phyloP scores from a whole-genome alignment of 1,140 invertebrate genomes.

The Aplysia californica region DNA sequence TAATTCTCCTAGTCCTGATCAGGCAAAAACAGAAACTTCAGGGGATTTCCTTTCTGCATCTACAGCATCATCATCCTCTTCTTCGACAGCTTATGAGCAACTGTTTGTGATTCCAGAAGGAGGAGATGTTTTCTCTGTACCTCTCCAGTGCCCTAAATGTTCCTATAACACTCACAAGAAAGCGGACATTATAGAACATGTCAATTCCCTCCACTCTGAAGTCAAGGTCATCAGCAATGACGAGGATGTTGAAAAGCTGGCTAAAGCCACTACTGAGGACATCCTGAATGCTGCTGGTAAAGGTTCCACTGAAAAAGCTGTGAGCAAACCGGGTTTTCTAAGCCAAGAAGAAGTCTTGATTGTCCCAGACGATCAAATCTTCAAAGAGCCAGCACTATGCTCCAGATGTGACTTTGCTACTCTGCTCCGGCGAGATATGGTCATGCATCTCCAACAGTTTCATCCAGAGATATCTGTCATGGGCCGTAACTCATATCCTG shows the following conservation, averaged over 20 bases:
- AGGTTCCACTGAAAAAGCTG: no score
- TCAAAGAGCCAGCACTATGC: conserved; percentile 34
- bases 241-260: conserved; percentile 23
- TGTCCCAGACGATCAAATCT: conserved; percentile 35
- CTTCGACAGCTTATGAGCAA: conserved; percentile 23
- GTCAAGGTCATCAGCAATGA: conserved; percentile 32
- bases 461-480: conserved; percentile 39
- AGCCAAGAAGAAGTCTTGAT: conserved; percentile 33
- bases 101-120: conserved; percentile 31
- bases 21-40: no score
- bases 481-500: conserved; percentile 36
- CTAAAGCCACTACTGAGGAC: conserved; percentile 12
- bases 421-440: conserved; percentile 32
- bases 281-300: no score
- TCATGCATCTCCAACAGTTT: conserved; percentile 33
- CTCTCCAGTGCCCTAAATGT: conserved; percentile 38
- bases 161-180: conserved; percentile 26
- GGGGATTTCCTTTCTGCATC: no score
- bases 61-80: no score
- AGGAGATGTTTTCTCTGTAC: conserved; percentile 23
- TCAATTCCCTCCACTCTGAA: conserved; percentile 30
- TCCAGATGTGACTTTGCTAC: conserved; percentile 37
- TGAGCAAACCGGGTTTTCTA: background rate
- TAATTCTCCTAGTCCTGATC: no score
- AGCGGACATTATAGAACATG: conserved; percentile 31